Base-by-base conservation (phyloP, 92 coral and sea anemone species). In the Zoanthus sociatus region DNA sequence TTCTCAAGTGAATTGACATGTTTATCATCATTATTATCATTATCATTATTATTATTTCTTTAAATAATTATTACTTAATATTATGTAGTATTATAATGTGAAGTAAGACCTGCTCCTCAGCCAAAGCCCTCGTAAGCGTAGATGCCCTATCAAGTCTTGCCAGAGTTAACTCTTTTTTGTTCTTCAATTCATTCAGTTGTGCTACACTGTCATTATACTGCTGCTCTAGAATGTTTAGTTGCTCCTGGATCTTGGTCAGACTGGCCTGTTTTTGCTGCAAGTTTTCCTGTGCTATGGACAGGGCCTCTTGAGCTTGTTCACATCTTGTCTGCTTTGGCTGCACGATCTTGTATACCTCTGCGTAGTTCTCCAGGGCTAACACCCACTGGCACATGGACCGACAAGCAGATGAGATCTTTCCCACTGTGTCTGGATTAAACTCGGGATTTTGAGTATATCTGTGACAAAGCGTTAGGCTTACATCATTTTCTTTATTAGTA, bases 381-480 rank as follows among this genome's bases (percentile, higher is more conserved):
- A 95, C 98, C 99, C 99, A 97, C 54, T 94, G 94, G 74, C 99
- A 97, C 98, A 97, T 97, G 53, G 98, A 95, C 71, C 93, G 90
- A 84, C 99, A 97, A 12, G 99, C 99, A 42, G 94, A 96, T 18
- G 99, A 95, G 67, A 95, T 97, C 87, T 90, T 95, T 47, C 99
- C 99, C 51, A 97, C 98, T 44, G 94, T 91, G 79, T 97, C 99
- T 0, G 99, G 97, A 77, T 91, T 90, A 47, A 97, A 97, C 86
- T 97, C 96, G 5, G 99, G 99, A 83, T 97, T 94, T 44, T 92
- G 96, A 4, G 99, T 97, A 78, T 94, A 97, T 11, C 92, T 82
- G 53, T 21, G 2, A 46, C 44, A 7, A 32, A 79, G n/a, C 21
- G 64, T 47, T 9, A 10, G 13, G 45, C 2, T 30, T 7, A 10